Percentiles rank a stretch among this genome's conserved stretches.
Evolutionary conservation across 2,113 vertebrate species (phyloP).

Genomic region (Willisornis vidua): DNA sequence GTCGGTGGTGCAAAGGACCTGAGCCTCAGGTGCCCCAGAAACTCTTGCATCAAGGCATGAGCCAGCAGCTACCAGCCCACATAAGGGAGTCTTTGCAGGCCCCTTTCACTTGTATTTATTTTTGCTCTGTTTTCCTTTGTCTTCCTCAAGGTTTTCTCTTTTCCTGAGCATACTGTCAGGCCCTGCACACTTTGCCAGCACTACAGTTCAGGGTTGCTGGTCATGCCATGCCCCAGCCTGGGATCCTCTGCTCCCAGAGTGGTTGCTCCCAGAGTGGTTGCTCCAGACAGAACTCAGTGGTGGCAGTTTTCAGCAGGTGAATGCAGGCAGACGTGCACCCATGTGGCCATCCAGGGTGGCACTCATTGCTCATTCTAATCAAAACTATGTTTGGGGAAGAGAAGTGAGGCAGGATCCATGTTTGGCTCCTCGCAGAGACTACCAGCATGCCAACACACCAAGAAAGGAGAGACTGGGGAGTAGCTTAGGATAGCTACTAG

Average conservation of each 20-base stretch:
- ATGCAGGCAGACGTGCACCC: neutral
- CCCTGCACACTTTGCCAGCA: neutral
- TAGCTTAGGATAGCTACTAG: neutral
- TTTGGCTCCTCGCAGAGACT: neutral
- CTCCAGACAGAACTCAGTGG: neutral
- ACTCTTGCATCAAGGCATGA: neutral
- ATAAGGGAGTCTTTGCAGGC: neutral
- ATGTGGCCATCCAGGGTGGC: fast-evolving
- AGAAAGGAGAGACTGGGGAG: neutral
- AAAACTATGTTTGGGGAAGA: neutral
- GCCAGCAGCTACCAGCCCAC: neutral
- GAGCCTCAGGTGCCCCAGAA: neutral
- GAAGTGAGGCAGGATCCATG: neutral
- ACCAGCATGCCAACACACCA: neutral
- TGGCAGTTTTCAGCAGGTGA: neutral
- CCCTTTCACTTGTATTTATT: neutral
- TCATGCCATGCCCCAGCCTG: neutral
- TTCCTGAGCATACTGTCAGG: neutral
- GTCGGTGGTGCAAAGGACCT: neutral
- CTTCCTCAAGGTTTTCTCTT: neutral
- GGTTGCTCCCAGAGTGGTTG: neutral
- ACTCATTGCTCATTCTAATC: neutral
- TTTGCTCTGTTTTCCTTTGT: constrained; percentile 10
- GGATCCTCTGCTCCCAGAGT: neutral
- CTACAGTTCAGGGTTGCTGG: neutral